Evolutionary conservation across 1,140 invertebrate species (phyloP).

Genomic region (Procambarus clarkii): DNA sequence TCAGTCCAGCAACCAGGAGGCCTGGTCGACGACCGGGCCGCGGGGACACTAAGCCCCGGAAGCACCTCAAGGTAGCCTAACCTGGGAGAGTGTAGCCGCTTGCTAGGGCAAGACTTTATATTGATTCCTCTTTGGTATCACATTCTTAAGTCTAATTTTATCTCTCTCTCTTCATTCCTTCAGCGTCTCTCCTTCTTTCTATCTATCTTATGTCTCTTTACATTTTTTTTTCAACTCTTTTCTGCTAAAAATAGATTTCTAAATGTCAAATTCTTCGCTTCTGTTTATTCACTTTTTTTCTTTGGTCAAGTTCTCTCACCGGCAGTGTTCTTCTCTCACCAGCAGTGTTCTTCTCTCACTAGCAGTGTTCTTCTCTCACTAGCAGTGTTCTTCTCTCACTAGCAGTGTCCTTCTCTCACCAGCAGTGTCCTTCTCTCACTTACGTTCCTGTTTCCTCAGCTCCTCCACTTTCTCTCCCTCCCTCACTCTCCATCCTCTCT

Average conservation of each 20-base stretch:
- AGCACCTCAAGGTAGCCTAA: too few species aligned
- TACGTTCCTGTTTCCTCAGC: too few species aligned
- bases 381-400: conserved; percentile 12
- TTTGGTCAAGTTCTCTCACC: neutral
- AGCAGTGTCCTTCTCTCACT: neutral
- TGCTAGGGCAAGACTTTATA: too few species aligned
- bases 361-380: conserved; percentile 11
- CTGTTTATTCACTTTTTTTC: neutral
- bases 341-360: neutral
- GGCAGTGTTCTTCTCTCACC: neutral
- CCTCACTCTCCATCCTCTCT: neutral
- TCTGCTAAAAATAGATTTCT: neutral
- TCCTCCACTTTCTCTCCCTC: neutral
- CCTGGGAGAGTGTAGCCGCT: too few species aligned
- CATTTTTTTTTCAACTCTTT: neutral
- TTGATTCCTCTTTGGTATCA: neutral
- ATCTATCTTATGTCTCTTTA: neutral
- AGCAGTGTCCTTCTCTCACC: neutral
- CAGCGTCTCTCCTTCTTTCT: conserved; percentile 20
- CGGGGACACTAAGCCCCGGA: too few species aligned
- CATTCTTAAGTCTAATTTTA: neutral
- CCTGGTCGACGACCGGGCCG: too few species aligned
- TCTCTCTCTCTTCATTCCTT: conserved; percentile 21
- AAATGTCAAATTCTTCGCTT: neutral
- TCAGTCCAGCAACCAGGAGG: too few species aligned